Base-by-base conservation (phyloP, 2,797 vertebrate species). In the Echeneis naucrates region DNA sequence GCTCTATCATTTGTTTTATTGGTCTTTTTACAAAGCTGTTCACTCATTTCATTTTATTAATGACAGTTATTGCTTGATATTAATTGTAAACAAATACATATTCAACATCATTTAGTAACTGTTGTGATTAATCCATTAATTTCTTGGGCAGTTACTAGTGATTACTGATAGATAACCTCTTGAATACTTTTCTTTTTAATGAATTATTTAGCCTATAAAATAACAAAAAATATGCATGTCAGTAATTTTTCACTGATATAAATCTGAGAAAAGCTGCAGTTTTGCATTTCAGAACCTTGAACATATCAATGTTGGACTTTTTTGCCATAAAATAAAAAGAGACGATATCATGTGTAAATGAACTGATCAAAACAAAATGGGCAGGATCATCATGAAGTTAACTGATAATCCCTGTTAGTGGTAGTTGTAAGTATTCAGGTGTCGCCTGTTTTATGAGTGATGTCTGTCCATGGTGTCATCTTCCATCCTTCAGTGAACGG, bases 401-500 rank as follows among this genome's bases (percentile, higher is more conserved):
- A 14, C 30, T 35, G 5, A 30, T 64, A 9, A 10, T 47, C 69
- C 55, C 51, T 66, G 30, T 50, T 24, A 19, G 32, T 8, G 19
- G 2, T 35, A 44, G 0, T 51, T 21, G 19, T 56, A 58, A 21
- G 51, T 56, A n/a, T 10, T 45, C 60, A 78, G 67, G 56, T 78
- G n/a, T 45, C 62, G 68, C 70, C 68, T 57, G 30, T n/a, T 72
- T 57, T 14, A 17, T 58, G 30, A 30, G 6, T 30, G 30, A n/a
- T 26, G 27, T 56, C 30, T 42, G 64, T 58, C 45, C 24, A 63
- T 73, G 51, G n/a, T 68, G 30, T 44, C 59, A 9, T 55, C 48
- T 53, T 30, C 23, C 57, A 33, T 57, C 11, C 16, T 35, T 51
- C 68, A n/a, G 65, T 51, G 38, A 13, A 37, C 54, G 66, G 81